Percentiles rank a stretch among this genome's conserved stretches.
Evolutionary conservation across 2,113 vertebrate genomes (phyloP).

Genomic region (Oreocharis arfaki): DNA sequence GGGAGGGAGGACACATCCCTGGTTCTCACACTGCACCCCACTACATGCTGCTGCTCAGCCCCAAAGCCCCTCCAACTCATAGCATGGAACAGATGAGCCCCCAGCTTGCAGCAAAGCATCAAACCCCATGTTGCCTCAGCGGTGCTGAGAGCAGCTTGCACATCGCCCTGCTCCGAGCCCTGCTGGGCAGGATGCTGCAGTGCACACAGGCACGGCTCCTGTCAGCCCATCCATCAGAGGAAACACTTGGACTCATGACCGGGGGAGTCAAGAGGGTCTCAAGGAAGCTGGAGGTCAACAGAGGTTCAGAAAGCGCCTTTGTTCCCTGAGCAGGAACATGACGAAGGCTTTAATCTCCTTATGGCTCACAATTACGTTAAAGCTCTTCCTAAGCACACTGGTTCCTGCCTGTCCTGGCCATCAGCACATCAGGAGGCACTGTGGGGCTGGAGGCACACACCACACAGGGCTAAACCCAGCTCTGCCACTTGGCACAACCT

Average conservation of each 20-base stretch:
- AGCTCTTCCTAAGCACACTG: background rate
- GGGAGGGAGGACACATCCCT: background rate
- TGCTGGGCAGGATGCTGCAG: rapidly evolving
- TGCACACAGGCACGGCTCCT: rapidly evolving
- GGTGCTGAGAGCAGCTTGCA: rapidly evolving
- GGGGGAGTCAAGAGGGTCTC: conserved; percentile 21
- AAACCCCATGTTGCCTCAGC: background rate
- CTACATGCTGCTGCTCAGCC: background rate
- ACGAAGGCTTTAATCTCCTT: conserved; percentile 27
- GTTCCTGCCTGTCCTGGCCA: background rate
- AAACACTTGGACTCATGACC: background rate
- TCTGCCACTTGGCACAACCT: background rate
- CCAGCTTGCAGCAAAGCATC: background rate
- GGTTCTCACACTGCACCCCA: background rate
- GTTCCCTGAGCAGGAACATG: conserved; percentile 13
- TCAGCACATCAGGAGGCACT: background rate
- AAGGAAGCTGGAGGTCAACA: conserved; percentile 37
- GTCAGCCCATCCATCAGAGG: background rate
- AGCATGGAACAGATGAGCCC: background rate
- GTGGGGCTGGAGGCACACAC: background rate
- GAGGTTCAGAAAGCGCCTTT: conserved; percentile 21
- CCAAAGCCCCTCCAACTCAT: background rate
- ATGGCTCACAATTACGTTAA: background rate
- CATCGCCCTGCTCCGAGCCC: rapidly evolving
- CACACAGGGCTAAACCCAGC: background rate